Evolutionary conservation across 2,797 vertebrate genomes (phyloP).

Genomic region (Etheostoma nigrum): DNA sequence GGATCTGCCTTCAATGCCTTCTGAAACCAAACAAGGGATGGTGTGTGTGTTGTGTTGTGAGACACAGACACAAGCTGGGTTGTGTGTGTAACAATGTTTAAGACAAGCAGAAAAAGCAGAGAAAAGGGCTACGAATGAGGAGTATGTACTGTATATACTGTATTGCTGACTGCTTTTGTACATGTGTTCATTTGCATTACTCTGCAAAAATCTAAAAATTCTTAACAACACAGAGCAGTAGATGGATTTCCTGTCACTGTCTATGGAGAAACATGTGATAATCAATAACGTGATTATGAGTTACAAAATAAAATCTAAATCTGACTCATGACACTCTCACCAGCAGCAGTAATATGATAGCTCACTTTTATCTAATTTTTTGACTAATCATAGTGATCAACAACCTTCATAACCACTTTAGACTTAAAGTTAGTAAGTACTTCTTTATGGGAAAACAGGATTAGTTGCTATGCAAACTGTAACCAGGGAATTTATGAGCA

Average conservation of each 20-base stretch:
- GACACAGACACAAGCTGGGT: slow-evolving; percentile 19
- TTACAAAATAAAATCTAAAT: background rate
- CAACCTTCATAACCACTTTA: background rate
- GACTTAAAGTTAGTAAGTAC: background rate
- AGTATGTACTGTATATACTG: slow-evolving; percentile 13
- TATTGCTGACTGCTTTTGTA: slow-evolving; percentile 10
- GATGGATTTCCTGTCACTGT: background rate
- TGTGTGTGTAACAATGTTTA: slow-evolving; percentile 58
- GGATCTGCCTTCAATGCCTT: slow-evolving; percentile 83
- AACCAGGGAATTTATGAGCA: slow-evolving; percentile 42
- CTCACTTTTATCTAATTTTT: slow-evolving; percentile 6
- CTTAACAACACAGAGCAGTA: background rate
- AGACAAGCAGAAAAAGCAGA: slow-evolving; percentile 60
- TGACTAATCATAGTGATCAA: background rate
- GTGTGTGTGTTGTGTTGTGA: slow-evolving; percentile 5
- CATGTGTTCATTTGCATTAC: slow-evolving; percentile 19
- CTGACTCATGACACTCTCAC: background rate
- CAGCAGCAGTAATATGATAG: background rate
- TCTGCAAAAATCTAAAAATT: background rate
- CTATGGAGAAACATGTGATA: background rate
- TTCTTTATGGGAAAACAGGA: slow-evolving; percentile 37
- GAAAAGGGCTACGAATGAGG: slow-evolving; percentile 39
- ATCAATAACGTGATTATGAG: background rate
- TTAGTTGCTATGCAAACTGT: slow-evolving; percentile 58
- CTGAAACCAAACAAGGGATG: slow-evolving; percentile 85